Evolutionary conservation across 2,797 vertebrate species (phyloP).

Genomic region (Otus scops): DNA sequence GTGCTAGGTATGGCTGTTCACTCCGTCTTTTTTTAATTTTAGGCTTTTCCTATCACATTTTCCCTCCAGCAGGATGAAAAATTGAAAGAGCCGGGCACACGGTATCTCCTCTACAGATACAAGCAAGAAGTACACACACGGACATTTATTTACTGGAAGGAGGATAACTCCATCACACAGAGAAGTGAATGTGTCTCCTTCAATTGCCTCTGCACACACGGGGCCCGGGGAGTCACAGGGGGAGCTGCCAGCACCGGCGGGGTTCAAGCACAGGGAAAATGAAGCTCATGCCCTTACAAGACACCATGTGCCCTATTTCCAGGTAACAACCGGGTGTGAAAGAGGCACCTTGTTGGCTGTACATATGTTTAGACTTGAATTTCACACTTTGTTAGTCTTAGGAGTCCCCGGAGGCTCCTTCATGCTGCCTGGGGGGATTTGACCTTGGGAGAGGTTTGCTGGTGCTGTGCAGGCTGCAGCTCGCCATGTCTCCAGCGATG

Average conservation of each 20-base stretch:
- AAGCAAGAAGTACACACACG: neutral
- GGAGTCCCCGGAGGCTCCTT: neutral
- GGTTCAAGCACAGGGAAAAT: neutral
- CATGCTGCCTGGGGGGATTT: neutral
- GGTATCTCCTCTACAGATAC: neutral
- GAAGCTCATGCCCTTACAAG: neutral
- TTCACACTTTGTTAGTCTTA: neutral
- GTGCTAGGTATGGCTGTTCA: neutral
- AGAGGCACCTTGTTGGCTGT: neutral
- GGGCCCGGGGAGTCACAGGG: neutral
- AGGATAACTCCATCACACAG: constrained; percentile 21
- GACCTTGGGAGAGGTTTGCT: constrained; percentile 20
- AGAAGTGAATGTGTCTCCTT: neutral
- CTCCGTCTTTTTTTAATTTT: constrained; percentile 47
- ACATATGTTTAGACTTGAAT: neutral
- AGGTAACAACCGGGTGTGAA: neutral
- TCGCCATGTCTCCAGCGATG: rapidly evolving
- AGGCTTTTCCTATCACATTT: constrained; percentile 27
- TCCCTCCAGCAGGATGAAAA: constrained; percentile 46
- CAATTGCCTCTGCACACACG: neutral
- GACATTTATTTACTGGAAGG: constrained; percentile 23
- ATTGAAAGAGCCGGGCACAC: neutral
- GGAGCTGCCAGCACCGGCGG: neutral
- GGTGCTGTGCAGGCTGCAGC: neutral
- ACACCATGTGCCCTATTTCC: neutral